A percentile compares a stretch with the other conserved stretches of the same genome.
These are phyloP conservation scores for Enteromius treurensis DNA, from an alignment of 2,797 vertebrate genomes.

Conservation along the genomic window DNA sequence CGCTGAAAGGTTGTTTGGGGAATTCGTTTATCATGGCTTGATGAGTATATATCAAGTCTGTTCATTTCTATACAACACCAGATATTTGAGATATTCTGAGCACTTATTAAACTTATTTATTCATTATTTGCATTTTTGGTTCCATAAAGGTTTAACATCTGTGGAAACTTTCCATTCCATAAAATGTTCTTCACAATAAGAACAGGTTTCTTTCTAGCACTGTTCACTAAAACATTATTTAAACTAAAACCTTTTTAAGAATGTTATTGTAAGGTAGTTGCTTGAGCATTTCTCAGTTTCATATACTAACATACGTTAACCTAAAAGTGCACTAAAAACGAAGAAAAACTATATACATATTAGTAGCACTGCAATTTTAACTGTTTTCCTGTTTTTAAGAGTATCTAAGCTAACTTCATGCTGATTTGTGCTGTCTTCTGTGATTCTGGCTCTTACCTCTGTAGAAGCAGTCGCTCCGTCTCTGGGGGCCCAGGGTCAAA, in stretches of 20 bases:
- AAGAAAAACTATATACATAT: neutral
- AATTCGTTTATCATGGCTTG: neutral
- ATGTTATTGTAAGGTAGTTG: neutral
- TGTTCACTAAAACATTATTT: neutral
- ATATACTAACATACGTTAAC: neutral
- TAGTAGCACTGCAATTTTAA: neutral
- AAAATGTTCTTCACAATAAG: neutral
- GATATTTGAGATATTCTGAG: neutral
- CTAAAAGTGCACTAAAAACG: neutral
- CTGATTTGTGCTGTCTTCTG: neutral
- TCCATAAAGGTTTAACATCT: neutral
- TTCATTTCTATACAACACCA: no score
- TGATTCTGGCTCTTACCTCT: conserved; percentile 66
- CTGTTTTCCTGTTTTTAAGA: neutral
- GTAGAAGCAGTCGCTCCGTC: conserved; percentile 78
- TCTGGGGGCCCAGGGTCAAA: conserved; percentile 73
- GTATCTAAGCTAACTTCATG: no score
- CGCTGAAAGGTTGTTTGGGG: neutral
- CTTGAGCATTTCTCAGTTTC: neutral
- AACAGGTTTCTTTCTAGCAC: neutral
- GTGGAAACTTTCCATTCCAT: no score
- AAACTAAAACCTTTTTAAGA: neutral
- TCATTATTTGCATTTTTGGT: neutral
- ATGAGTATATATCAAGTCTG: neutral
- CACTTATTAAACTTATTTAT: neutral